Percentiles rank a stretch among this genome's conserved stretches.
These are phyloP conservation scores for Muscicapa comitata DNA, from an alignment of 2,797 vertebrate genomes.

Conservation along the genomic window DNA sequence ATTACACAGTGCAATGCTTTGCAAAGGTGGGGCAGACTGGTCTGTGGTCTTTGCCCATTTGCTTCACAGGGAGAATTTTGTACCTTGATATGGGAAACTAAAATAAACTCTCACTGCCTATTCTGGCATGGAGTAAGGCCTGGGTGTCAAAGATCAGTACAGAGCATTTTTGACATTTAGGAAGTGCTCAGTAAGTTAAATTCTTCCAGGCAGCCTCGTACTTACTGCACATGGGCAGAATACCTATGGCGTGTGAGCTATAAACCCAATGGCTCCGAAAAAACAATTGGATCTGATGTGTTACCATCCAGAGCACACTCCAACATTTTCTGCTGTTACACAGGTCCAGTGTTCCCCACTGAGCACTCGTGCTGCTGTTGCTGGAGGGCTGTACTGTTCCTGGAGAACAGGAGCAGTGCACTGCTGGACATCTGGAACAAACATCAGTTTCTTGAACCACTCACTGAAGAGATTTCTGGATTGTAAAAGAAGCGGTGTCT, in stretches of 20 bases:
- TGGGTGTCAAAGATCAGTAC: neutral
- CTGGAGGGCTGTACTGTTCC: slow-evolving; percentile 26
- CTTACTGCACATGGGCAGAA: neutral
- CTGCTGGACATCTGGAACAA: neutral
- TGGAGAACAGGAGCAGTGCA: neutral
- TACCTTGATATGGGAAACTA: neutral
- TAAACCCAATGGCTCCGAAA: accelerated
- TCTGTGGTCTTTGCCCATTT: neutral
- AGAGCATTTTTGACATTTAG: neutral
- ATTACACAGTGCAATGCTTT: neutral
- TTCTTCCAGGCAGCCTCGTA: neutral
- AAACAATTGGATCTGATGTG: neutral
- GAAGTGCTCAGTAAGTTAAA: neutral
- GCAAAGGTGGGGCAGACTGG: neutral
- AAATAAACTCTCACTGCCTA: neutral
- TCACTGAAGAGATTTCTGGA: neutral
- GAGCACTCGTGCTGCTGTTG: accelerated
- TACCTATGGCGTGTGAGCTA: neutral
- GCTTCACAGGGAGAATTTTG: neutral
- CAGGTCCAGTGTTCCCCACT: neutral
- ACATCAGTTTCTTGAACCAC: neutral
- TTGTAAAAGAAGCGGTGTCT: neutral
- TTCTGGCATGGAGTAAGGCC: neutral
- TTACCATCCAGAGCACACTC: neutral
- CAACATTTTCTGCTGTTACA: neutral